Evolutionary conservation across 2,113 vertebrate species (phyloP).

Genomic region (Macquaria ambigua): DNA sequence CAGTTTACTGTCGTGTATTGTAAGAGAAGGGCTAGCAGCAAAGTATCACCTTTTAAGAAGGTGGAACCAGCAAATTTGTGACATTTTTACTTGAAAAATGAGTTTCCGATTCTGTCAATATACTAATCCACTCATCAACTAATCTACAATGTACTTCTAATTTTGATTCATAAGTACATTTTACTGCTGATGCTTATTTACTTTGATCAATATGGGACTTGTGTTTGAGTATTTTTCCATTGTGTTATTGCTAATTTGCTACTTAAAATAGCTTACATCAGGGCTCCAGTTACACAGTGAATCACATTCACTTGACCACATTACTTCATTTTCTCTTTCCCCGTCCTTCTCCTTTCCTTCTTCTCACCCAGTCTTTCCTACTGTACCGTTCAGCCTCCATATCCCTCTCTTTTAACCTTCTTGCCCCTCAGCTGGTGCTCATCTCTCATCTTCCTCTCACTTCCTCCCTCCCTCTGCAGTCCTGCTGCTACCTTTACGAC

Average conservation of each 20-base stretch:
- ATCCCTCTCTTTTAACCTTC: slow-evolving; percentile 35
- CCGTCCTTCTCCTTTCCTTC: slow-evolving; percentile 11
- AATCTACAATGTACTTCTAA: background rate
- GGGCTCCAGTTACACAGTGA: slow-evolving; percentile 4
- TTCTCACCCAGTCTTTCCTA: background rate
- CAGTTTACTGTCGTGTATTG: no score
- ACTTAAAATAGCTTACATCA: slow-evolving; percentile 33
- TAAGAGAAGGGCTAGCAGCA: background rate
- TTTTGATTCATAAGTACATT: background rate
- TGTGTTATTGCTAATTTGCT: background rate
- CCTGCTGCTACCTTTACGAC: slow-evolving; percentile 67
- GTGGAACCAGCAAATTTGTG: background rate
- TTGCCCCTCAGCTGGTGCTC: slow-evolving; percentile 47
- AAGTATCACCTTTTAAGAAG: background rate
- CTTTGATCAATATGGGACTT: background rate
- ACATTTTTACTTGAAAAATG: background rate
- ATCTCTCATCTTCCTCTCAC: slow-evolving; percentile 61
- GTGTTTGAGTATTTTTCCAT: background rate
- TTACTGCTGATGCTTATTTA: background rate
- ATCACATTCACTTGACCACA: background rate
- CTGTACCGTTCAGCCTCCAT: slow-evolving; percentile 13
- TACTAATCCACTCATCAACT: background rate
- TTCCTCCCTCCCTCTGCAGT: slow-evolving; percentile 39
- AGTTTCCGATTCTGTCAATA: background rate
- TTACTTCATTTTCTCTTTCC: slow-evolving; percentile 29